Conservation (phyloP, 2,113 vertebrate species). For the Pluvianellus socialis region DNA sequence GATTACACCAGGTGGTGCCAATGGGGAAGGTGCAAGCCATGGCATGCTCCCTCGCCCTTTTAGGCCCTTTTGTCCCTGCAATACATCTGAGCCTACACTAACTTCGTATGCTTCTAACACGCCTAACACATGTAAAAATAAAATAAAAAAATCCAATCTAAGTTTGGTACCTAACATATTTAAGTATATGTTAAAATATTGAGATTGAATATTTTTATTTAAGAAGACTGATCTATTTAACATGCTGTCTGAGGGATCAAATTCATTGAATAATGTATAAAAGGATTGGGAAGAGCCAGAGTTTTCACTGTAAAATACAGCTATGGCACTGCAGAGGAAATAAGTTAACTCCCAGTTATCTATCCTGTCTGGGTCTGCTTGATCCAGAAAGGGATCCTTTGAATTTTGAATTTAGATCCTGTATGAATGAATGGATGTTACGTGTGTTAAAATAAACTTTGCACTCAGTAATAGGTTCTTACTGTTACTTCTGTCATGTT, state of each 20-base stretch:
- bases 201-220: not conserved
- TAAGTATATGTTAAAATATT: not conserved
- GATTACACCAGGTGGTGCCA: not conserved
- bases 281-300: not conserved
- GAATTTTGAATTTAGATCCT: not conserved
- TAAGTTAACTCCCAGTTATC: not conserved
- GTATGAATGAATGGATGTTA: not conserved
- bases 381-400: not conserved
- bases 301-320: not conserved
- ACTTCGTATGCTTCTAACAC: not conserved
- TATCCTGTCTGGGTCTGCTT: not conserved
- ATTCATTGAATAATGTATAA: not conserved
- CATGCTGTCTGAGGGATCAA: not conserved
- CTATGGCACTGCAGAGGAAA: not conserved
- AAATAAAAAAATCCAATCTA: not conserved
- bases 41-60: not conserved
- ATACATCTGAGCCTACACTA: not conserved
- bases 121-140: not conserved
- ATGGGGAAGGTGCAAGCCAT: not conserved
- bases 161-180: not conserved
- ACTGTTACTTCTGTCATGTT: accelerated
- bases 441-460: not conserved
- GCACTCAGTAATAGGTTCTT: not conserved
- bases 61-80: not conserved
- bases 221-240: not conserved